Conservation (phyloP, 2,113 vertebrate species). For the Pycnonotus jocosus region DNA sequence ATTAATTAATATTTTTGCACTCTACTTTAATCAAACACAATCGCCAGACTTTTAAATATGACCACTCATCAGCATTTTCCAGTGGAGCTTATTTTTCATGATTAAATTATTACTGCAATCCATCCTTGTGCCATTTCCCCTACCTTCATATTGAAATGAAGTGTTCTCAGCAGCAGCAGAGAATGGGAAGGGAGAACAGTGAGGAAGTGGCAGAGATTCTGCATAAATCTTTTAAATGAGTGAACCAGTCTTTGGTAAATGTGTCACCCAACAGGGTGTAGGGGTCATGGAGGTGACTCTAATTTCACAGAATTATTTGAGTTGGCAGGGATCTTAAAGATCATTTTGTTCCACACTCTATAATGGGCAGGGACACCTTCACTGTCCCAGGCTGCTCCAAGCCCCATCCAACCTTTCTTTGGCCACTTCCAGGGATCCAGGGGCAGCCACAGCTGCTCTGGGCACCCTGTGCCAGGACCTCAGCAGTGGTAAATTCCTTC, state of each 20-base stretch:
- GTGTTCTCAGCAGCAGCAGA: neutral
- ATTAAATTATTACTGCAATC: constrained; percentile 17
- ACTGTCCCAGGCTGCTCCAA: neutral
- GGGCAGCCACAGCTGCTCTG: neutral
- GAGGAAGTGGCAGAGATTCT: neutral
- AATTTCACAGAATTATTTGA: neutral
- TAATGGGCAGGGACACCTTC: neutral
- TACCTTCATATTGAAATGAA: neutral
- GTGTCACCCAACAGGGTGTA: neutral
- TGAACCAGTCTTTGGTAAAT: neutral
- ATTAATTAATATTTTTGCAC: constrained; percentile 47
- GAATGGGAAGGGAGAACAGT: neutral
- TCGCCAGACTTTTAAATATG: neutral
- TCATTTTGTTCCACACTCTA: rapidly evolving
- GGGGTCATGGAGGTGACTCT: neutral
- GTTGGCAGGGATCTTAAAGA: neutral
- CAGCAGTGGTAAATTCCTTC: neutral
- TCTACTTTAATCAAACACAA: constrained; percentile 53
- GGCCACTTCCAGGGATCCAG: neutral
- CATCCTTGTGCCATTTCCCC: neutral
- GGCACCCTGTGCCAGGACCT: neutral
- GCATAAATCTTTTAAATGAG: neutral
- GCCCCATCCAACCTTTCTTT: neutral
- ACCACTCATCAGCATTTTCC: constrained; percentile 20
- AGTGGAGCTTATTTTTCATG: constrained; percentile 6